Evolutionary conservation across 2,888 invertebrate species (phyloP).

Genomic region (Hofmannophila pseudospretella): DNA sequence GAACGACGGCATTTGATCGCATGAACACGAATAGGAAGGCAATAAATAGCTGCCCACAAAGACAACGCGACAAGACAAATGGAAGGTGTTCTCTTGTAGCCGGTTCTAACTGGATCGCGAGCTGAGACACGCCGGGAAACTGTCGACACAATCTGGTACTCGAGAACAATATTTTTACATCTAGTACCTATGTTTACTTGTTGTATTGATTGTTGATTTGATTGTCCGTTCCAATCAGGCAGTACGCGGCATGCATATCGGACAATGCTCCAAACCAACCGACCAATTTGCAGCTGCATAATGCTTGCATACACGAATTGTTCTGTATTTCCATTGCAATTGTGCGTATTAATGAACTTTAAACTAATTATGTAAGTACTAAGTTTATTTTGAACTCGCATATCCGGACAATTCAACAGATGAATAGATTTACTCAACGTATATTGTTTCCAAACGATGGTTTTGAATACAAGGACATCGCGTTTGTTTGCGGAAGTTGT

Average conservation of each 20-base stretch:
- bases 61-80: conserved; percentile 56
- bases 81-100: conserved; percentile 38
- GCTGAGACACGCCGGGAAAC: conserved; percentile 13
- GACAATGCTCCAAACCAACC: conserved; percentile 21
- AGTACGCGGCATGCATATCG: conserved; percentile 33
- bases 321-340: conserved; percentile 13
- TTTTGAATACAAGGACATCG: not conserved
- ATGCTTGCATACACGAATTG: conserved; percentile 15
- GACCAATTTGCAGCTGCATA: conserved; percentile 23
- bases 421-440: not conserved
- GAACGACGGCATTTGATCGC: conserved; percentile 42
- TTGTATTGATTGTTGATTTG: conserved; percentile 26
- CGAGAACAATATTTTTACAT: not conserved
- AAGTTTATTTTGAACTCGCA: not conserved
- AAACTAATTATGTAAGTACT: conserved; percentile 13
- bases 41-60: conserved; percentile 51
- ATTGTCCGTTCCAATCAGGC: conserved; percentile 37
- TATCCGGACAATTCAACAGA: not conserved
- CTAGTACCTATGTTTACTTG: not conserved
- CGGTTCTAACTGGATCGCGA: conserved; percentile 18
- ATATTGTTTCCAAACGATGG: not conserved
- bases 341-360: conserved; percentile 16
- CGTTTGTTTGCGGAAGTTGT: not conserved
- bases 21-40: conserved; percentile 43
- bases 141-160: conserved; percentile 7